These are phyloP conservation scores for Sebastes nivosus DNA, from an alignment of 2,797 vertebrate genomes.

Conservation along the genomic window DNA sequence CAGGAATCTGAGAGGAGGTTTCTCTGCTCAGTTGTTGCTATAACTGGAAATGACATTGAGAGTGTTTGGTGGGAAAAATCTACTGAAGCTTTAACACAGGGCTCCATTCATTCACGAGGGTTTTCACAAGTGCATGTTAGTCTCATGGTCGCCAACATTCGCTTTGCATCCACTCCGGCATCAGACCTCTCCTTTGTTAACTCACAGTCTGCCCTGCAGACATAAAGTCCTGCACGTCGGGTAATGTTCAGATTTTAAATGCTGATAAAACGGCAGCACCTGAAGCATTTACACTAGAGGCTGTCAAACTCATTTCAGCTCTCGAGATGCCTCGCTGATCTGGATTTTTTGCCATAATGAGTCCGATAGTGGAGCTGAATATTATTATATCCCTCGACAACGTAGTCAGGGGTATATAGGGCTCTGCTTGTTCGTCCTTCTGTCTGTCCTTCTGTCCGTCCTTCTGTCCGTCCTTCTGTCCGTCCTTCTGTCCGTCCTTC, in stretches of 20 bases:
- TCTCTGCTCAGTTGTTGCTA: background rate
- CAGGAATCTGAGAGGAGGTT: background rate
- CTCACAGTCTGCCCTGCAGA: background rate
- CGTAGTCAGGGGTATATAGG: too few relatives aligned
- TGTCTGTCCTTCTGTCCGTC: too few relatives aligned
- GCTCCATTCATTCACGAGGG: slow-evolving; percentile 40
- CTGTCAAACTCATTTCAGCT: too few relatives aligned
- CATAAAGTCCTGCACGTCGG: background rate
- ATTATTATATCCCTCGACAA: too few relatives aligned
- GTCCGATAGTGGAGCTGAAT: too few relatives aligned
- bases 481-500: too few relatives aligned
- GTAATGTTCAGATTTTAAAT: background rate
- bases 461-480: too few relatives aligned
- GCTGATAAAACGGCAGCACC: background rate
- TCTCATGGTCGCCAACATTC: slow-evolving; percentile 7
- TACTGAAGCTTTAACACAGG: slow-evolving; percentile 36
- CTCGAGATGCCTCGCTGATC: too few relatives aligned
- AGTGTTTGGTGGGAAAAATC: background rate
- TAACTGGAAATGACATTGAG: background rate
- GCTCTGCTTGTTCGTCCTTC: too few relatives aligned
- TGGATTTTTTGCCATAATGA: too few relatives aligned
- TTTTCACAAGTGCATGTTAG: slow-evolving; percentile 35
- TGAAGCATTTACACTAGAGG: background rate
- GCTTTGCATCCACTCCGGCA: background rate
- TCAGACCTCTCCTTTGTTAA: background rate